Conservation (phyloP, 2,888 invertebrate genomes). For the Spisula subtruncata region DNA sequence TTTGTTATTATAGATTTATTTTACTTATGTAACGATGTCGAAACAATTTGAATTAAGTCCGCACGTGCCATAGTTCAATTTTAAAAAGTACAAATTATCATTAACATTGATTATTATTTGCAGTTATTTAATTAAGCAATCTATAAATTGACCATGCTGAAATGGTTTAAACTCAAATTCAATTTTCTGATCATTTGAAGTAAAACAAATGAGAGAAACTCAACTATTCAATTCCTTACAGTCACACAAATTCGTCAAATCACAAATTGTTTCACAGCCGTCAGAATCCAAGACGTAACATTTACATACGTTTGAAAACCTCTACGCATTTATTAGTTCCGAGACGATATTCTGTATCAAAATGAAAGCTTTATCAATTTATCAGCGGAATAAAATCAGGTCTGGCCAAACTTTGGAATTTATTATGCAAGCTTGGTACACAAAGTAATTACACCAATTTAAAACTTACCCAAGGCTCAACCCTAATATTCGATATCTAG, state of each 20-base stretch:
- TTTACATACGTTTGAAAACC: constrained; percentile 43
- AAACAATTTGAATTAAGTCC: too few relatives aligned
- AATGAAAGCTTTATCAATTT: constrained; percentile 59
- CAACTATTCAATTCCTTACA: neutral
- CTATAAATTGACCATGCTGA: too few relatives aligned
- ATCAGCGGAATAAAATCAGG: constrained; percentile 55
- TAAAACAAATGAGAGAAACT: neutral
- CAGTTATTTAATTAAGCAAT: too few relatives aligned
- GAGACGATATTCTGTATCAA: constrained; percentile 53
- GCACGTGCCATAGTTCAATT: too few relatives aligned
- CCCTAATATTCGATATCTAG: constrained; percentile 68
- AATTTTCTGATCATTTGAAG: too few relatives aligned
- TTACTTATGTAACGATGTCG: too few relatives aligned
- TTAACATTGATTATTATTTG: too few relatives aligned
- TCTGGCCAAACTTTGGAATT: constrained; percentile 65
- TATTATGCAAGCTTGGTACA: constrained; percentile 64
- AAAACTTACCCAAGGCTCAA: constrained; percentile 41
- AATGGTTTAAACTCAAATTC: too few relatives aligned
- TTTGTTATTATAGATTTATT: too few relatives aligned
- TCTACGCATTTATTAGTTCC: constrained; percentile 50
- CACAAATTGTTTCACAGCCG: constrained; percentile 28
- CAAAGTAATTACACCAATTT: constrained; percentile 70
- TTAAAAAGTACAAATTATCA: too few relatives aligned
- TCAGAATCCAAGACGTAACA: constrained; percentile 28
- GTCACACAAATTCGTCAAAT: neutral